Evolutionary conservation across 2,888 invertebrate genomes (phyloP).

Genomic region (Polydrusus tereticollis): DNA sequence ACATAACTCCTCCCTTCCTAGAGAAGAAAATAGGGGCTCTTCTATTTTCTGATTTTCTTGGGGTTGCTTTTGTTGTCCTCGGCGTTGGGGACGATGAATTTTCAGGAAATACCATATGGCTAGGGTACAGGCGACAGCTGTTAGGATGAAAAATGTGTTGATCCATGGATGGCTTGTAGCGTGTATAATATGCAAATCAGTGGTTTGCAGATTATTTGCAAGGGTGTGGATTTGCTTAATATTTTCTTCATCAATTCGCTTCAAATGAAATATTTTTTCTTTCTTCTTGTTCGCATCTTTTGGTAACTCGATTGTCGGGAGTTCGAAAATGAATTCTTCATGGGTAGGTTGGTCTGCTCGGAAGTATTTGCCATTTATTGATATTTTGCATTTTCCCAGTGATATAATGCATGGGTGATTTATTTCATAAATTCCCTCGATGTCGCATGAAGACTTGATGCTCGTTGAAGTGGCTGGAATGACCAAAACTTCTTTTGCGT

Average conservation of each 20-base stretch:
- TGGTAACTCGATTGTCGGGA: background rate
- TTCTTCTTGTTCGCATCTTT: background rate
- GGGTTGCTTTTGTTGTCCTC: background rate
- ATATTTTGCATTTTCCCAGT: background rate
- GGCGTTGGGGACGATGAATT: background rate
- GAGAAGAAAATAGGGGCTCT: background rate
- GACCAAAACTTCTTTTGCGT: background rate
- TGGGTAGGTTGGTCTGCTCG: background rate
- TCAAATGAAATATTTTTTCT: background rate
- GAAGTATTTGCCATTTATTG: background rate
- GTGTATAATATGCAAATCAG: background rate
- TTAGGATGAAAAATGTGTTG: background rate
- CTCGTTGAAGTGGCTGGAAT: background rate
- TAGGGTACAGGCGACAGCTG: background rate
- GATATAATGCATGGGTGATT: background rate
- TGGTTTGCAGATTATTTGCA: background rate
- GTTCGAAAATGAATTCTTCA: background rate
- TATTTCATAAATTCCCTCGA: slow-evolving; percentile 1
- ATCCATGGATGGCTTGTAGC: background rate
- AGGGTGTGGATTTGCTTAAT: background rate
- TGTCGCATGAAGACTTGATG: background rate
- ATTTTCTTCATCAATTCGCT: background rate
- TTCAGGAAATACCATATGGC: background rate
- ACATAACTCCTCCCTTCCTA: background rate
- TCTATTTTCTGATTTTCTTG: background rate